Evolutionary conservation across 2,797 vertebrate species (phyloP).

Genomic region (Myotis myotis): DNA sequence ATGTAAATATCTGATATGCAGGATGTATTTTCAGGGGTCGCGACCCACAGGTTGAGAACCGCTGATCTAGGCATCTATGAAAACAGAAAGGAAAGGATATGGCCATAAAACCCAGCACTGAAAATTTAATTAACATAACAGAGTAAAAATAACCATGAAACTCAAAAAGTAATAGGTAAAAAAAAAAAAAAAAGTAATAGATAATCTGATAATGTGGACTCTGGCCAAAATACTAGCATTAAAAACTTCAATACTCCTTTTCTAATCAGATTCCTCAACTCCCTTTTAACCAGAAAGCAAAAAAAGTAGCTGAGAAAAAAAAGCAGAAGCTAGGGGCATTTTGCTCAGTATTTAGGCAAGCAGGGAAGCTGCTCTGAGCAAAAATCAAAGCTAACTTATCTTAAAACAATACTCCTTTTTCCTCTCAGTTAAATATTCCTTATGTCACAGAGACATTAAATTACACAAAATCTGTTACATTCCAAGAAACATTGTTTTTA

Average conservation of each 20-base stretch:
- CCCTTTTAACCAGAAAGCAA: conserved; percentile 3
- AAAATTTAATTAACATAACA: neutral
- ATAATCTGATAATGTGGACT: neutral
- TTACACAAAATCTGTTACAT: neutral
- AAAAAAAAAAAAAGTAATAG: no score
- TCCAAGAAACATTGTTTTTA: neutral
- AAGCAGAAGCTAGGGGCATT: neutral
- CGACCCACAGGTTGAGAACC: no score
- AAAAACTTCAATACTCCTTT: neutral
- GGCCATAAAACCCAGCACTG: neutral
- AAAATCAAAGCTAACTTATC: neutral
- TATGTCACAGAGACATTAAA: neutral
- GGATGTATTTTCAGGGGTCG: no score
- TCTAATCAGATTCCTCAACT: neutral
- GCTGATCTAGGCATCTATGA: neutral
- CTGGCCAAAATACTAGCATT: neutral
- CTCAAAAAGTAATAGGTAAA: neutral
- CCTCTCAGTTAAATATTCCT: neutral
- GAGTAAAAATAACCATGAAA: conserved; percentile 17
- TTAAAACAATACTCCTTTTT: neutral
- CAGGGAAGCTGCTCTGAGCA: neutral
- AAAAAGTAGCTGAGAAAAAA: neutral
- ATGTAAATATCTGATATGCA: no score
- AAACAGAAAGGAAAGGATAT: neutral
- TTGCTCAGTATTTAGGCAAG: conserved; percentile 10